Evolutionary conservation across 23 tunicate species (phyloP), one percentile per base, ranked within the genome.

Genomic region (Trididemnum clinides): DNA sequence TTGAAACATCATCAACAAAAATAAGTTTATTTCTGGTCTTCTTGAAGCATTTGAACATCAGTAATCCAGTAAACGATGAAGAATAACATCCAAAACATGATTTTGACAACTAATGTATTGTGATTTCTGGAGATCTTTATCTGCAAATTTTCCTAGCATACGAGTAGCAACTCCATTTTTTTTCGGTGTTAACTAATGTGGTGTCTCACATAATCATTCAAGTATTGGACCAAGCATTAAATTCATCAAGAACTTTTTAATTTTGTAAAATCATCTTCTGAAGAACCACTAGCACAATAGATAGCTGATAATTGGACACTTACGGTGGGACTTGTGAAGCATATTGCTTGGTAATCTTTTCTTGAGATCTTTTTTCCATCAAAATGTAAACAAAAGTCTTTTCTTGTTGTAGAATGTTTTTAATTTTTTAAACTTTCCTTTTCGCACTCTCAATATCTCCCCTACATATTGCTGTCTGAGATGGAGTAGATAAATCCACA

Each of bases 271-370:
- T 19, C 22, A 28, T 28, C 20, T 59, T 59, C 66, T 59, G 66
- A 59, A 59, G 66, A 59, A 28, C 66, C 66, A n/a, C 66, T 59
- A 59, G 21, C 66, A 59, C 66, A 59, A n/a, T n/a, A 59, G 66
- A 59, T 3, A n/a, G 25, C 66, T n/a, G 66, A 59, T 59, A 59
- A 59, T 4, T 59, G 20, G 20, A 59, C 25, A 28, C 66, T 59
- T 59, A 25, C 22, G 66, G 66, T 59, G 21, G 25, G 66, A n/a
- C 66, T 59, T 59, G 66, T n/a, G 3, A 59, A 28, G 22, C 66
- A 59, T 59, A 59, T 59, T 59, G 22, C 20, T 59, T 59, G 25
- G 22, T 59, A 59, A 4, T 59, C 66, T n/a, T 59, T 59, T 59
- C 22, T 59, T 4, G 27, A 12, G 22, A 59, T 59, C n/a, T n/a